Evolutionary conservation across 1,140 invertebrate genomes (phyloP).

Genomic region (Aphelinus certus): DNA sequence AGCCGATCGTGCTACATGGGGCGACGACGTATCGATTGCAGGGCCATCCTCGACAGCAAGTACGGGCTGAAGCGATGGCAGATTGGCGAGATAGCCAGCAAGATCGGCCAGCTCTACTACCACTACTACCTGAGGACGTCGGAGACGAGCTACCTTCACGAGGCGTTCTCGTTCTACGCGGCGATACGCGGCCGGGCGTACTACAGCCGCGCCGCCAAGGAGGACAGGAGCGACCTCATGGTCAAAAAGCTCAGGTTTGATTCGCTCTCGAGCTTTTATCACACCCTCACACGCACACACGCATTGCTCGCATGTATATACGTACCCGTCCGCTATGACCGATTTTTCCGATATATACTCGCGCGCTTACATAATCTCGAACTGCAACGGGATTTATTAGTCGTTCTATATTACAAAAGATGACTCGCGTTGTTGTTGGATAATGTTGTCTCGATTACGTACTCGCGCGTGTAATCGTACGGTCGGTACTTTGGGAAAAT

Average conservation of each 20-base stretch:
- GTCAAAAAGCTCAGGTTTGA: constrained; percentile 94
- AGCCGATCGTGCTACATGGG: too few species aligned
- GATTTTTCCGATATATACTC: too few species aligned
- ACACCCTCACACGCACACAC: background rate
- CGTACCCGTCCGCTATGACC: too few species aligned
- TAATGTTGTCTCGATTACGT: too few species aligned
- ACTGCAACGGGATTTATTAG: too few species aligned
- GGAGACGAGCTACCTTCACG: constrained; percentile 95
- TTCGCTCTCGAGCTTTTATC: too few species aligned
- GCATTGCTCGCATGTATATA: background rate
- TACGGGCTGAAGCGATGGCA: constrained; percentile 98
- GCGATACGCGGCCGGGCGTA: constrained; percentile 94
- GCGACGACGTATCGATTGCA: constrained; percentile 53
- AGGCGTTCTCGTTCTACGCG: constrained; percentile 96
- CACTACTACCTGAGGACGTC: constrained; percentile 97
- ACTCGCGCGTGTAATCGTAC: too few species aligned
- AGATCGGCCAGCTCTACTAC: constrained; percentile 98
- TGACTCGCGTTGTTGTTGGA: too few species aligned
- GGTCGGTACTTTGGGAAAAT: too few species aligned
- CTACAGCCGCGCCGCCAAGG: constrained; percentile 92
- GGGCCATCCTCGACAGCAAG: constrained; percentile 87
- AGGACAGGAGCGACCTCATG: constrained; percentile 95
- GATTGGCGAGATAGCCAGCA: constrained; percentile 98
- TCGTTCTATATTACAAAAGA: too few species aligned
- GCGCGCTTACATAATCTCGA: too few species aligned